A percentile compares a stretch with the other conserved stretches of the same genome.
Conservation (phyloP, 2,113 vertebrate genomes). For the Origma solitaria region DNA sequence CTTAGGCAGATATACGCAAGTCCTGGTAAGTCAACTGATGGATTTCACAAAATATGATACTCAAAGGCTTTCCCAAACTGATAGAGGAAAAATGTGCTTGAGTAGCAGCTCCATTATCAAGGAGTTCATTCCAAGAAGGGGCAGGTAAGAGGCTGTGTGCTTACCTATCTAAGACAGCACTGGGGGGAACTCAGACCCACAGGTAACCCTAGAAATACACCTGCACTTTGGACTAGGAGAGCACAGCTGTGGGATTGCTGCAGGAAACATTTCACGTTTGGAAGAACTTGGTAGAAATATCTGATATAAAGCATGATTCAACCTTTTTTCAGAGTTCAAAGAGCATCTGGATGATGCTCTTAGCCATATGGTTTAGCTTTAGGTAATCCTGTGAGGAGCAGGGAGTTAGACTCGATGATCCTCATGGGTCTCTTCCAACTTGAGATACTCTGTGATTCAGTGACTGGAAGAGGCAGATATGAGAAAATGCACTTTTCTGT, state of each 20-base stretch:
- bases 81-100: background rate
- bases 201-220: background rate
- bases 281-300: background rate
- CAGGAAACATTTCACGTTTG: fast-evolving
- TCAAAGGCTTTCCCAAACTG: background rate
- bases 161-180: background rate
- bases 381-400: background rate
- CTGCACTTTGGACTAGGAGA: background rate
- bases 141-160: background rate
- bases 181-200: fast-evolving
- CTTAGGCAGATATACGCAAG: background rate
- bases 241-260: background rate
- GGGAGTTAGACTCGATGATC: background rate
- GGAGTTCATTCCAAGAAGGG: background rate
- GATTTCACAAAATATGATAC: background rate
- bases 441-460: background rate
- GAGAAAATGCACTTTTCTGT: background rate
- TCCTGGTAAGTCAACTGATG: background rate
- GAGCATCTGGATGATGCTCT: background rate
- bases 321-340: background rate
- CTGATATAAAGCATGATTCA: background rate
- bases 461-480: background rate
- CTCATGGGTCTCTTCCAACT: background rate
- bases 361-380: background rate
- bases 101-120: background rate